Evolutionary conservation across 1,140 invertebrate species (phyloP).

Genomic region (Papilio aristodemus): DNA sequence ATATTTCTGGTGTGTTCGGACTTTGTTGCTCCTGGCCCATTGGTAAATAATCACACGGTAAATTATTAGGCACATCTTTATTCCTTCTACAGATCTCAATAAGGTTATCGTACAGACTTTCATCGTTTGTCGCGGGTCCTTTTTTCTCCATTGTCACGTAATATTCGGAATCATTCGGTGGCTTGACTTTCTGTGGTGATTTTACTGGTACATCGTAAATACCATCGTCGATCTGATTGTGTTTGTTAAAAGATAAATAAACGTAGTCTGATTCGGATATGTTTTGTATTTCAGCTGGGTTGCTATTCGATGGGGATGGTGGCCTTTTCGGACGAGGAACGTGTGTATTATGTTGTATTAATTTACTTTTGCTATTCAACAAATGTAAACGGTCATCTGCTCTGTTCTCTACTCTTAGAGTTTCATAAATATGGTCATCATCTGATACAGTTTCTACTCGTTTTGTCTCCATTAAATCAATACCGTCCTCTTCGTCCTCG

Average conservation of each 20-base stretch:
- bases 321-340: slow-evolving; percentile 52
- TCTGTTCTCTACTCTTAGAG: slow-evolving; percentile 64
- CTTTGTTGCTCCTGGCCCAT: slow-evolving; percentile 75
- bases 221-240: slow-evolving; percentile 61
- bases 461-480: slow-evolving; percentile 10
- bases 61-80: slow-evolving; percentile 53
- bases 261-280: slow-evolving; percentile 77
- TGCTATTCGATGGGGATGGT: slow-evolving; percentile 55
- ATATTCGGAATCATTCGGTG: slow-evolving; percentile 48
- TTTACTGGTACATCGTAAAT: slow-evolving; percentile 75
- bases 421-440: slow-evolving; percentile 81
- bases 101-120: slow-evolving; percentile 69
- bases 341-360: slow-evolving; percentile 58
- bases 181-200: slow-evolving; percentile 63
- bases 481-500: slow-evolving; percentile 43
- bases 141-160: slow-evolving; percentile 69
- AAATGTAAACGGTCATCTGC: slow-evolving; percentile 53
- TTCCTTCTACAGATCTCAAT: slow-evolving; percentile 65
- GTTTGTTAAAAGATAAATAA: slow-evolving; percentile 75
- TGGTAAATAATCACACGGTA: slow-evolving; percentile 66
- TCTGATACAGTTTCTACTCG: slow-evolving; percentile 60
- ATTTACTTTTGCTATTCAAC: slow-evolving; percentile 61
- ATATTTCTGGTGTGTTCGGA: slow-evolving; percentile 77
- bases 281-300: slow-evolving; percentile 39
- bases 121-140: slow-evolving; percentile 47